Conservation (phyloP, 2,113 vertebrate genomes). For the Cathartes aura region DNA sequence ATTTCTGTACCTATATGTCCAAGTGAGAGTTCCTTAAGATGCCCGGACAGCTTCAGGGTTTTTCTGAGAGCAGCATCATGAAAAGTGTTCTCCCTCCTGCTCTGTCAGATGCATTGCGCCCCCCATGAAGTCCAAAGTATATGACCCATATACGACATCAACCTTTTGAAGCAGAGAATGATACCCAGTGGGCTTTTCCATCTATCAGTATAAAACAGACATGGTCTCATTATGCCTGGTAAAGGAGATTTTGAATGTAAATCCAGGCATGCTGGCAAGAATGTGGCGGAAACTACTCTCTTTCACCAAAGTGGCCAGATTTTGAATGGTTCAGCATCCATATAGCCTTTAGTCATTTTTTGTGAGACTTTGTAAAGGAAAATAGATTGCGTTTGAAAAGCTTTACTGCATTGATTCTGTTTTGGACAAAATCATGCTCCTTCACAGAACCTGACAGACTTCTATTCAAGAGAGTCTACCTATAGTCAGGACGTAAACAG, state of each 20-base stretch:
- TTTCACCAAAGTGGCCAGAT: neutral
- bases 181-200: neutral
- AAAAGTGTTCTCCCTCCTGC: neutral
- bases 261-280: neutral
- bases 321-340: neutral
- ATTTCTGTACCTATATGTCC: neutral
- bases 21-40: neutral
- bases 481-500: neutral
- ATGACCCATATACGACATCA: rapidly evolving
- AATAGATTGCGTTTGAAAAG: neutral
- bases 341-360: neutral
- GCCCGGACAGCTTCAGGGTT: neutral
- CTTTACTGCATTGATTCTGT: neutral
- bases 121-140: neutral
- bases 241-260: constrained; percentile 7
- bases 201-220: neutral
- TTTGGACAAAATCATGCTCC: neutral
- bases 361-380: neutral
- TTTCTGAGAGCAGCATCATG: neutral
- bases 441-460: neutral
- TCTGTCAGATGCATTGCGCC: neutral
- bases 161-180: neutral
- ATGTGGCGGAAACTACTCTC: neutral
- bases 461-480: neutral
- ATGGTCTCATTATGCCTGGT: neutral